Evolutionary conservation across 2,797 vertebrate species (phyloP).

Genomic region (Peromyscus eremicus): DNA sequence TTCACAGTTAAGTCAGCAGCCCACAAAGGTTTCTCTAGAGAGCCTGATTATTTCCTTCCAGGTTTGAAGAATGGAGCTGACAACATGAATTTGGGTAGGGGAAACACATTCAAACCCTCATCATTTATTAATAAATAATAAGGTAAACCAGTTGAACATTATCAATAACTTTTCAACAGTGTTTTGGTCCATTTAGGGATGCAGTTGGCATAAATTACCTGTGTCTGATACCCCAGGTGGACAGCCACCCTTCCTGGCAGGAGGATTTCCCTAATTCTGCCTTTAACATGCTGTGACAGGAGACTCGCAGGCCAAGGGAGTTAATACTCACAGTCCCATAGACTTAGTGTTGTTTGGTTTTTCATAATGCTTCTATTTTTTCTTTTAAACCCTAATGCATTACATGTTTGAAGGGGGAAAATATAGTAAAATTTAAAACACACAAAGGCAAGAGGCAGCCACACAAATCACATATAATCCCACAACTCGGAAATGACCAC

Average conservation of each 20-base stretch:
- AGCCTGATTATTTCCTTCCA: conserved; percentile 50
- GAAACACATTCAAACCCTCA: neutral
- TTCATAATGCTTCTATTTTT: conserved; percentile 2
- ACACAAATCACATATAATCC: neutral
- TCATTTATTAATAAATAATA: conserved; percentile 13
- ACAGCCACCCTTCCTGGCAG: neutral
- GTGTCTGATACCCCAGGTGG: neutral
- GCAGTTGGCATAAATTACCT: neutral
- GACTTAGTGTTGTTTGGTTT: conserved; percentile 50
- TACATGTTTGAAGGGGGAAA: conserved; percentile 21
- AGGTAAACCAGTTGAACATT: neutral
- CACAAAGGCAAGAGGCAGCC: neutral
- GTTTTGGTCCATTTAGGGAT: neutral
- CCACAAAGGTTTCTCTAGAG: neutral
- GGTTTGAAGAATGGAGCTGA: conserved; percentile 49
- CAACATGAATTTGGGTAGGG: conserved; percentile 49
- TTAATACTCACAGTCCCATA: neutral
- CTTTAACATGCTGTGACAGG: conserved; percentile 42
- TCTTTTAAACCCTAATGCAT: neutral
- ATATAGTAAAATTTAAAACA: conserved; percentile 14
- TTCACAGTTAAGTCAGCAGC: conserved; percentile 62
- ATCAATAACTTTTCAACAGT: neutral
- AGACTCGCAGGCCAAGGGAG: neutral
- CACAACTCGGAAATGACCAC: neutral
- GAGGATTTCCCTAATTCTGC: conserved; percentile 1